Conservation (phyloP, 2,797 vertebrate genomes). For the Propithecus perrieri region DNA sequence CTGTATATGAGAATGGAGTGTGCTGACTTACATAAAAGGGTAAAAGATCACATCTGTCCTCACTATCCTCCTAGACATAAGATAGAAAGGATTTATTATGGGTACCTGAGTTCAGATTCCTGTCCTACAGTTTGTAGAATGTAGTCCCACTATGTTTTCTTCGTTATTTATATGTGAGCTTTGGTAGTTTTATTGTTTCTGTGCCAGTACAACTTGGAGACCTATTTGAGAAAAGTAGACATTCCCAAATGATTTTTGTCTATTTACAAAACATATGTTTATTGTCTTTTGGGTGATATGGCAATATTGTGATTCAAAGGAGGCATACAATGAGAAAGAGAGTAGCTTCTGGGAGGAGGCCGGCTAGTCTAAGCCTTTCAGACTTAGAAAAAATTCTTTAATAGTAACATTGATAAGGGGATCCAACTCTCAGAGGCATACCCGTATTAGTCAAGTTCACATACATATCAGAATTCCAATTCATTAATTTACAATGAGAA, state of each 20-base stretch:
- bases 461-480: background rate
- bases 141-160: background rate
- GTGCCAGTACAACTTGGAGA: background rate
- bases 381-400: background rate
- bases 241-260: background rate
- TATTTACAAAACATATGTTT: background rate
- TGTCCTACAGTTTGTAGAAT: background rate
- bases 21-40: background rate
- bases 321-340: background rate
- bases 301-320: background rate
- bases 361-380: background rate
- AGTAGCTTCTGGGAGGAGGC: background rate
- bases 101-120: background rate
- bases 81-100: background rate
- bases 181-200: background rate
- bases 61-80: background rate
- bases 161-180: background rate
- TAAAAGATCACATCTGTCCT: background rate
- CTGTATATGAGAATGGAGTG: background rate
- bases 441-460: background rate
- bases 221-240: background rate
- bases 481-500: conserved; percentile 24
- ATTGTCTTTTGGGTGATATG: background rate
- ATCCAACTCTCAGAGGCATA: background rate
- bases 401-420: background rate